Evolutionary conservation across 2,113 vertebrate species (phyloP).

Genomic region (Bombycilla garrulus): DNA sequence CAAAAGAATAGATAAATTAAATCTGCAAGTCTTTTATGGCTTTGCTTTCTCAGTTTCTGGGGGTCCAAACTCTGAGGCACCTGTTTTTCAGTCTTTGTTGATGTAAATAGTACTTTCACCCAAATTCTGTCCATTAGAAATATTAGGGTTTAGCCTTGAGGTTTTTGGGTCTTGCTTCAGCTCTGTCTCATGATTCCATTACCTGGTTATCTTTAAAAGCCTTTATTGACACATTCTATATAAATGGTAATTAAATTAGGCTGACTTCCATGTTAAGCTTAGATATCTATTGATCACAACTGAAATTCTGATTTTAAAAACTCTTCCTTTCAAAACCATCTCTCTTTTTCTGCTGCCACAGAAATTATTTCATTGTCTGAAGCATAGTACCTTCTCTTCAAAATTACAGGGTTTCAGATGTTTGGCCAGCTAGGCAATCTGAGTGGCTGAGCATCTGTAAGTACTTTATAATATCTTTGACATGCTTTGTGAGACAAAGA

Average conservation of each 20-base stretch:
- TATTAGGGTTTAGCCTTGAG: neutral
- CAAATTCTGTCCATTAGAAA: neutral
- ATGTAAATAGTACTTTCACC: neutral
- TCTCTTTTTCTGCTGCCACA: neutral
- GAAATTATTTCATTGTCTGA: constrained; percentile 15
- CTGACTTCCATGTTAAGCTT: neutral
- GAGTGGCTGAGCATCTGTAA: constrained; percentile 44
- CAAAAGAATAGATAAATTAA: neutral
- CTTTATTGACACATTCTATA: neutral
- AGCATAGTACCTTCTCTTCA: constrained; percentile 3
- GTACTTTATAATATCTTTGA: constrained; percentile 35
- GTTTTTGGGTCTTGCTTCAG: neutral
- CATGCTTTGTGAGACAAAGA: constrained; percentile 44
- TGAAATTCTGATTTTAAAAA: neutral
- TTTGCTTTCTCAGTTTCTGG: neutral
- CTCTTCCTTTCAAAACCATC: neutral
- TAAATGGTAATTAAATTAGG: neutral
- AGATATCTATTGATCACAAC: neutral
- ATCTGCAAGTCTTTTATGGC: neutral
- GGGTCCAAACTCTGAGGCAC: neutral
- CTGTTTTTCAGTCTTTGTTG: neutral
- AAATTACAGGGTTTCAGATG: constrained; percentile 53
- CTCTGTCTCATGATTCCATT: neutral
- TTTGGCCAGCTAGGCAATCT: constrained; percentile 47
- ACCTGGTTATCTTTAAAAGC: neutral